A percentile compares a stretch with the other conserved stretches of the same genome.
Evolutionary conservation across 2,888 invertebrate species (phyloP).

Genomic region (Campoplex nolae): DNA sequence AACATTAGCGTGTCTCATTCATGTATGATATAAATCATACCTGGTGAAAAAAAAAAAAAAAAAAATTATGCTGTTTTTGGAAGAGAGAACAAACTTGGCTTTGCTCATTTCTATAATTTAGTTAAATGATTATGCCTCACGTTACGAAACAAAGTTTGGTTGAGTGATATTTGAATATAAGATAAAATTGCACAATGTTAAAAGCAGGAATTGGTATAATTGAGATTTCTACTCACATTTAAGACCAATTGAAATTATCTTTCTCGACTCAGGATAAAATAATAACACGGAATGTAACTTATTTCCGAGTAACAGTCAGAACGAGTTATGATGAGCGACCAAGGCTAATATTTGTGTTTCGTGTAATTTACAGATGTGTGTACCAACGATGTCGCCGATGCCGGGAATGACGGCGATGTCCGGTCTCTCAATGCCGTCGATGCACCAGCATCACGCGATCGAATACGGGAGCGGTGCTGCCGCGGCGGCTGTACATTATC

Average conservation of each 20-base stretch:
- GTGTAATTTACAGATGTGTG: conserved; percentile 76
- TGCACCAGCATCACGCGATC: conserved; percentile 77
- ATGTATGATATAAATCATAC: conserved; percentile 19
- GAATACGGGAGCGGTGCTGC: conserved; percentile 74
- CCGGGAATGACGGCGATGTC: conserved; percentile 78
- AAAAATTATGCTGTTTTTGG: neutral
- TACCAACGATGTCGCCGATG: conserved; percentile 78
- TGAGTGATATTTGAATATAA: neutral
- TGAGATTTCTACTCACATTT: no score
- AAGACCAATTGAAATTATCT: no score
- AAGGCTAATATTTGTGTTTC: conserved; percentile 7
- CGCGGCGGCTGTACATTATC: conserved; percentile 56
- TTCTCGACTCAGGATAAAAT: neutral
- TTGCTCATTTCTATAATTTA: no score
- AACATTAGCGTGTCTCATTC: conserved; percentile 55
- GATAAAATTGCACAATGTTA: neutral
- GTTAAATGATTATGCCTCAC: neutral
- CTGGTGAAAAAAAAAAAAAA: neutral
- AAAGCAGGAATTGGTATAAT: neutral
- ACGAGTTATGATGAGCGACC: neutral
- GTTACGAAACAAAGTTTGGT: neutral
- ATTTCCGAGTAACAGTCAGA: neutral
- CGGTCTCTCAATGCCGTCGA: conserved; percentile 75
- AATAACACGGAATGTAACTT: neutral
- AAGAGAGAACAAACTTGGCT: neutral